phyloP scores from a whole-genome alignment of 1,140 invertebrate genomes.

The Oscheius sp. region DNA sequence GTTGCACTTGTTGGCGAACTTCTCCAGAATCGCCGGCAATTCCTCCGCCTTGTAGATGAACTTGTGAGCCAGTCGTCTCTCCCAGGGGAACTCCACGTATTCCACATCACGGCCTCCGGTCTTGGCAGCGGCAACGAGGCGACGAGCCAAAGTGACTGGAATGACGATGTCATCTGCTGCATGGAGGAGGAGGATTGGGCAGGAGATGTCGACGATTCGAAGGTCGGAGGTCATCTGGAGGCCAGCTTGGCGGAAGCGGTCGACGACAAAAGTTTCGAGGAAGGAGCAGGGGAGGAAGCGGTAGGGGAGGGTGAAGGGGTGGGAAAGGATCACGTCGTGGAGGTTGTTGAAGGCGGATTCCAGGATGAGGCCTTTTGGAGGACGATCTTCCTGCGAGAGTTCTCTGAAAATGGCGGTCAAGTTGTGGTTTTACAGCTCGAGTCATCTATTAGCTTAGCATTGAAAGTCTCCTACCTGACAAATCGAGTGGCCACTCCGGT shows the following conservation, averaged over 20 bases:
- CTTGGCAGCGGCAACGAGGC: slow-evolving; percentile 38
- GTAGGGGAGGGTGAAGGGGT: slow-evolving; percentile 73
- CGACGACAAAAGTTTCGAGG: slow-evolving; percentile 72
- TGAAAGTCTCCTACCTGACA: neutral
- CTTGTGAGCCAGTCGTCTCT: slow-evolving; percentile 49
- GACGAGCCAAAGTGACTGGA: slow-evolving; percentile 67
- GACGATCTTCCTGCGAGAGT: slow-evolving; percentile 61
- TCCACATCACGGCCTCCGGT: slow-evolving; percentile 37
- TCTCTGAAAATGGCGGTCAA: slow-evolving; percentile 49
- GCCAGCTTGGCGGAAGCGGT: slow-evolving; percentile 71
- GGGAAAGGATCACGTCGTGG: slow-evolving; percentile 74
- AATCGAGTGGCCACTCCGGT: slow-evolving; percentile 63
- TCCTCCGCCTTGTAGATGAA: slow-evolving; percentile 50
- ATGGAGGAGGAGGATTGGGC: slow-evolving; percentile 80
- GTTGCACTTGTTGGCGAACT: too few species aligned
- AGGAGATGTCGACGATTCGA: slow-evolving; percentile 66
- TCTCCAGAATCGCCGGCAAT: slow-evolving; percentile 47
- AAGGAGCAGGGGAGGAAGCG: slow-evolving; percentile 67
- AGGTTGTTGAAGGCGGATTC: slow-evolving; percentile 86
- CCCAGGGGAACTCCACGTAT: slow-evolving; percentile 46
- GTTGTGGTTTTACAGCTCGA: too few species aligned
- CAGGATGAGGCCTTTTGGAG: slow-evolving; percentile 73
- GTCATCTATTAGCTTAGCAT: slow-evolving; percentile 8
- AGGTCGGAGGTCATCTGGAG: slow-evolving; percentile 73
- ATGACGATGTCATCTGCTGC: slow-evolving; percentile 82